Base-by-base conservation (phyloP, 2,797 vertebrate species). In the Apogon talboti region DNA sequence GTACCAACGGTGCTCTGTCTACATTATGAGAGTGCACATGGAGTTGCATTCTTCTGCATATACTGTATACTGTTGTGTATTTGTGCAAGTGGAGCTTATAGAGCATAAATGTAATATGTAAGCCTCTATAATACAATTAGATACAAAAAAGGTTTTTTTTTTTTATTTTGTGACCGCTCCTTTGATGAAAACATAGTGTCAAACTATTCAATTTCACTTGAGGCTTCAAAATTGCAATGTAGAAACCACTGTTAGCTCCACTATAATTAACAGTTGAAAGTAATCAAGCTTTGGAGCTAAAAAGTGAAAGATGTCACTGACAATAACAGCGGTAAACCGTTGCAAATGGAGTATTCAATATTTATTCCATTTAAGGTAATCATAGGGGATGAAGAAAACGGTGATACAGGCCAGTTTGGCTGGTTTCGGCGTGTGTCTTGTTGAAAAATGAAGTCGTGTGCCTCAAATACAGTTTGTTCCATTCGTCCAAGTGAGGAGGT, bases 281-380 rank as follows among this genome's bases (percentile, higher is more conserved):
- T 57, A 66, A 84, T 74, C 65, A 67, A 69, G 55, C 18, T 33
- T 6, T 13, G 0, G 47, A 45, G 38, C 18, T 65, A 11, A 53
- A 54, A 80, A 14, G n/a, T 37, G n/a, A 67, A 64, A 46, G 46
- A 18, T 44, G 28, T 46, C 30, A 24, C 35, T 35, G 44, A 51
- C 49, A 52, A 52, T 53, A 68, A 52, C 49, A 53, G 43, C 7
- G 42, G 37, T 42, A 52, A 54, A 54, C 4, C 11, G 2, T 50
- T 50, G 54, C 51, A 57, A 52, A 40, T 67, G 19, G 24, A 60
- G 33, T 7, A 13, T 66, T 76, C n/a, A 1, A 38, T 44, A 70
- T 72, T 74, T 69, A 73, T 69, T 64, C n/a, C 54, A 66, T 68
- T 76, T 54, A 51, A 55, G 50, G 61, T 73, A 69, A 81, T 80